Conservation (phyloP, 1,140 invertebrate species). For the Lepidurus couesii region DNA sequence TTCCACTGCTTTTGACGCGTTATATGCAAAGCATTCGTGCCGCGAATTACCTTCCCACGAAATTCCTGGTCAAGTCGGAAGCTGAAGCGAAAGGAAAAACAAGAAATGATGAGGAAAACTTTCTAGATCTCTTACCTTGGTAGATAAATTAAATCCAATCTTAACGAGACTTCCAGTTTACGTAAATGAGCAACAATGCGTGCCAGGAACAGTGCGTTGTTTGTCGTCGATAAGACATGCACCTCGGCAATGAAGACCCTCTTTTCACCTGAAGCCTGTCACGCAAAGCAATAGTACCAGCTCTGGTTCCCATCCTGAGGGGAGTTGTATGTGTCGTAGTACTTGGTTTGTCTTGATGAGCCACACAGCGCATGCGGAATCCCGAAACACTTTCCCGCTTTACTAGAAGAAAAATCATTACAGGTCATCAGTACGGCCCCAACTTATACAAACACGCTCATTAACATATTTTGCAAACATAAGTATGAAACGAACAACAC, state of each 20-base stretch:
- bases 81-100: too few species aligned
- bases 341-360: neutral
- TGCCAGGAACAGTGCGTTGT: neutral
- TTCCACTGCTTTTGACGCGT: neutral
- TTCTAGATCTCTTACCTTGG: neutral
- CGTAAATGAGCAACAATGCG: neutral
- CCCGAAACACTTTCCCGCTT: neutral
- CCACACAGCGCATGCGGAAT: neutral
- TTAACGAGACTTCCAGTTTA: neutral
- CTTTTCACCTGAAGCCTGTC: neutral
- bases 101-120: too few species aligned
- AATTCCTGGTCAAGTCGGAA: neutral
- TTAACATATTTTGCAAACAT: neutral
- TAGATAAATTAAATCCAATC: neutral
- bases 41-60: neutral
- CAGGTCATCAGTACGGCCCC: neutral
- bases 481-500: too few species aligned
- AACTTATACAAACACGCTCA: neutral
- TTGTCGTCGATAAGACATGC: neutral
- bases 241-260: neutral
- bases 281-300: constrained; percentile 18
- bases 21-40: neutral
- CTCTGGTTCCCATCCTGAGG: neutral
- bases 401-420: neutral
- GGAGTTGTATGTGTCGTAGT: neutral